Evolutionary conservation across 2,113 vertebrate genomes (phyloP).

Genomic region (Microtus richardsoni): DNA sequence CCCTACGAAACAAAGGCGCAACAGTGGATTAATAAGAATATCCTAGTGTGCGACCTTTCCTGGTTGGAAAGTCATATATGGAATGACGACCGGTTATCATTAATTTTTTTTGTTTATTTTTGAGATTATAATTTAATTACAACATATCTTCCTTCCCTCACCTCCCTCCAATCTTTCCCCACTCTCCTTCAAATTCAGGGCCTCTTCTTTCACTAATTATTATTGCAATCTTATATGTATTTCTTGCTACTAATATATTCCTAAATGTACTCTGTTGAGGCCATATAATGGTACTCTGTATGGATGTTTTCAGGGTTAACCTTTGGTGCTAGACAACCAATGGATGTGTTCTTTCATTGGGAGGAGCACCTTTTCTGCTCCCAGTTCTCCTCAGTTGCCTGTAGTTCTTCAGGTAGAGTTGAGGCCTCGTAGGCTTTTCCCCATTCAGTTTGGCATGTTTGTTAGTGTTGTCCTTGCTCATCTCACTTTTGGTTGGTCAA

Average conservation of each 20-base stretch:
- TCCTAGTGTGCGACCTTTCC: not conserved
- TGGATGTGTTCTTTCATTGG: not conserved
- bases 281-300: not conserved
- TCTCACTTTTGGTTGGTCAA: not conserved
- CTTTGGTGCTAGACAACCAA: not conserved
- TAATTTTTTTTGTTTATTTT: not conserved
- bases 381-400: not conserved
- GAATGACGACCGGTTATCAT: not conserved
- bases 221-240: not conserved
- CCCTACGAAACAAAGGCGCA: slow-evolving; percentile 15
- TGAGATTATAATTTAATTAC: not conserved
- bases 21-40: not conserved
- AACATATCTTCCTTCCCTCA: not conserved
- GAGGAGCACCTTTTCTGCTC: not conserved
- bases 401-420: not conserved
- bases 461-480: not conserved
- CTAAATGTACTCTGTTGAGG: not conserved
- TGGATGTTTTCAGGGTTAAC: not conserved
- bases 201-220: not conserved
- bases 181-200: not conserved
- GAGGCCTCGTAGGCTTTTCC: not conserved
- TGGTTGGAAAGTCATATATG: not conserved
- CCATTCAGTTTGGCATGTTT: not conserved
- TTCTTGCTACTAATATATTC: not conserved
- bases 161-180: not conserved